These are phyloP conservation scores for Corydoras sp. DNA, from an alignment of 2,113 vertebrate species.

Conservation along the genomic window DNA sequence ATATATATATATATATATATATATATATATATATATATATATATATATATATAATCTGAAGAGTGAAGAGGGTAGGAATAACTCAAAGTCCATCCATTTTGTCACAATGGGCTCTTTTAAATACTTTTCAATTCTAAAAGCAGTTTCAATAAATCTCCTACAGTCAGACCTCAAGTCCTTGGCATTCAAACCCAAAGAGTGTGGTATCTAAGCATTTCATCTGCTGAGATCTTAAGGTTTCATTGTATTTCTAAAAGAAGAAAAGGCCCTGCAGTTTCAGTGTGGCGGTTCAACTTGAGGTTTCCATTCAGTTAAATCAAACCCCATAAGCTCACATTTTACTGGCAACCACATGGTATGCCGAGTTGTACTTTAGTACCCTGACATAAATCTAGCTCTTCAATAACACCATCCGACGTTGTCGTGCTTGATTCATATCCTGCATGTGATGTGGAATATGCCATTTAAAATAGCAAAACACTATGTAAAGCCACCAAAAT, in stretches of 20 bases:
- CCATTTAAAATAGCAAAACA: slow-evolving; percentile 21
- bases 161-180: not conserved
- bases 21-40: too few species aligned
- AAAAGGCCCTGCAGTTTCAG: not conserved
- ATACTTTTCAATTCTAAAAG: not conserved
- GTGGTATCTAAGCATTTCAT: not conserved
- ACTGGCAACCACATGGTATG: not conserved
- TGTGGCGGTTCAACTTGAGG: slow-evolving; percentile 4
- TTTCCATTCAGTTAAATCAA: slow-evolving; percentile 5
- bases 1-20: too few species aligned
- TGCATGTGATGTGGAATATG: slow-evolving; percentile 3
- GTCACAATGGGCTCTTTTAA: too few species aligned
- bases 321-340: slow-evolving; percentile 1
- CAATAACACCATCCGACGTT: slow-evolving; percentile 9
- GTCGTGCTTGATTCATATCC: slow-evolving; percentile 1
- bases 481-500: slow-evolving; percentile 18
- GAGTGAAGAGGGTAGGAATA: too few species aligned
- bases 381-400: slow-evolving; percentile 5
- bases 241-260: not conserved
- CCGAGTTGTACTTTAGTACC: not conserved
- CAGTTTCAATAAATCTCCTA: not conserved
- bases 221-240: not conserved
- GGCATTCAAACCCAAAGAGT: not conserved
- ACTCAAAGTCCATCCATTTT: too few species aligned
- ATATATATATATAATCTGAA: too few species aligned